Conservation (phyloP, 2,113 vertebrate species). For the Tor tambroides region DNA sequence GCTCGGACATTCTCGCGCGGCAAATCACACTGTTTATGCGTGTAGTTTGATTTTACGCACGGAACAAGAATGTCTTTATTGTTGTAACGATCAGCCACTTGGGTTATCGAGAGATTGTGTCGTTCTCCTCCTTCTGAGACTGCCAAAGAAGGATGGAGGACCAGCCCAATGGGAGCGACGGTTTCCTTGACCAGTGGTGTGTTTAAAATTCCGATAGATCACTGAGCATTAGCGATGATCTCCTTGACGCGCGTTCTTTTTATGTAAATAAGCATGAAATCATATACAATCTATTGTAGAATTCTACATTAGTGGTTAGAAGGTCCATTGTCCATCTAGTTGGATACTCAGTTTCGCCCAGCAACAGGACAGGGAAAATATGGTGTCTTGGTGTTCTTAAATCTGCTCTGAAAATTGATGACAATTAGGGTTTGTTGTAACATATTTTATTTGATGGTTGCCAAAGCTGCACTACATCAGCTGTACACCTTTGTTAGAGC, state of each 20-base stretch:
- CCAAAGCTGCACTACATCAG: not conserved
- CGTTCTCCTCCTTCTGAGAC: not conserved
- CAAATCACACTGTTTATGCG: constrained; percentile 4
- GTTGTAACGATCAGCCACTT: not conserved
- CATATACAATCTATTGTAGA: not conserved
- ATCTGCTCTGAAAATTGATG: not conserved
- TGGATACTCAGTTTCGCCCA: constrained; percentile 47
- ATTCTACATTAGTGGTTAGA: not conserved
- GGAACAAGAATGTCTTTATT: not conserved
- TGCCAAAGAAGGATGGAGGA: not conserved
- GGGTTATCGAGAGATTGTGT: not conserved
- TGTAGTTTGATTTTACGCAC: constrained; percentile 13
- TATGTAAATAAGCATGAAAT: not conserved
- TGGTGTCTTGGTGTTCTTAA: not conserved
- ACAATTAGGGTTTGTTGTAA: not conserved
- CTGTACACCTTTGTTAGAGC: constrained; percentile 37
- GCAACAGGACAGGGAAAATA: constrained; percentile 47
- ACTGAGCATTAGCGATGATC: constrained; percentile 3
- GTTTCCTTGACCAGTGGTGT: not conserved
- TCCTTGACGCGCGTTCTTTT: not conserved
- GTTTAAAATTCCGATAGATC: constrained; percentile 39
- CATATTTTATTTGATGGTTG: not conserved
- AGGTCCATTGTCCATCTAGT: not conserved
- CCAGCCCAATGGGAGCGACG: constrained; percentile 9
- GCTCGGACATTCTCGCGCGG: constrained; percentile 70